Evolutionary conservation across 1,140 invertebrate species (phyloP).

Genomic region (Homarus americanus): DNA sequence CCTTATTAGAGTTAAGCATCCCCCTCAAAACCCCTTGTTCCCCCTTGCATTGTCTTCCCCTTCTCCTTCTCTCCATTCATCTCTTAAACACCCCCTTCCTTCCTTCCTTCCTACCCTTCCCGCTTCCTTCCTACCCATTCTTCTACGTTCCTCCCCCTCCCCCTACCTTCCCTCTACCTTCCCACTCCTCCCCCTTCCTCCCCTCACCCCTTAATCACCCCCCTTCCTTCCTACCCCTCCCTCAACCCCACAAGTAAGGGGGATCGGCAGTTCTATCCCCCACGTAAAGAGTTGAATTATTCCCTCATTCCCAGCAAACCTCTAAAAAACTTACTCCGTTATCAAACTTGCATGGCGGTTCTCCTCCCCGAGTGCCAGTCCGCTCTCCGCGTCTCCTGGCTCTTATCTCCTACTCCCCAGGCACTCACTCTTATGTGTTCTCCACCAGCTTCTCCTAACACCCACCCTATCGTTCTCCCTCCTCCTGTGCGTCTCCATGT

Average conservation of each 20-base stretch:
- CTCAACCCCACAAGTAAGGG: neutral
- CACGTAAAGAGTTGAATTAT: conserved; percentile 25
- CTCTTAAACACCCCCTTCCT: neutral
- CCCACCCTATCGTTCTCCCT: neutral
- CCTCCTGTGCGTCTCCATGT: neutral
- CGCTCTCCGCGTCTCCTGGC: neutral
- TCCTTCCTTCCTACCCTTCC: too few relatives aligned
- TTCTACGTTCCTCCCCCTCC: neutral
- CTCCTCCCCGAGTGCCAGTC: neutral
- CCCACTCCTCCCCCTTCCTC: neutral
- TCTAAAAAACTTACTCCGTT: conserved; percentile 24
- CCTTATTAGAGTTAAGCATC: too few relatives aligned
- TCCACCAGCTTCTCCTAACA: neutral
- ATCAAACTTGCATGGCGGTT: conserved; percentile 25
- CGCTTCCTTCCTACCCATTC: neutral
- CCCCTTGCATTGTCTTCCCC: too few relatives aligned
- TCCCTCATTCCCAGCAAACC: neutral
- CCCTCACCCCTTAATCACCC: neutral
- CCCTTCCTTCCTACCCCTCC: neutral
- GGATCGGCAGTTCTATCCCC: neutral
- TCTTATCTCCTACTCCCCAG: neutral
- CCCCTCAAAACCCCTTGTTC: neutral
- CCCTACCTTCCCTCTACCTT: neutral
- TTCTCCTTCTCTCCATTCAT: neutral
- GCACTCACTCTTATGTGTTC: neutral